These are phyloP conservation scores for Lepidurus packardi DNA, from an alignment of 1,140 invertebrate genomes.

Conservation along the genomic window DNA sequence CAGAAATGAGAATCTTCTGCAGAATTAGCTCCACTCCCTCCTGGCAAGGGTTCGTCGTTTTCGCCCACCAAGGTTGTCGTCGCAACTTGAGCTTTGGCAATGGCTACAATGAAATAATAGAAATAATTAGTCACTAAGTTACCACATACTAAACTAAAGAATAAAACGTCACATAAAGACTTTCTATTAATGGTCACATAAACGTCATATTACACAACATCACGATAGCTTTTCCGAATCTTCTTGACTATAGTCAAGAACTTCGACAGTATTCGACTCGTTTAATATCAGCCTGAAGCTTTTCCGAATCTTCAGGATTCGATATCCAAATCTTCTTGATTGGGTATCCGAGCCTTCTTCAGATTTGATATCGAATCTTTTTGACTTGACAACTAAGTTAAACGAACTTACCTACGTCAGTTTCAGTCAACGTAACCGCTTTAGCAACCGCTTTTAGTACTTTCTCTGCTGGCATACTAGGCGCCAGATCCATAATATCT, in stretches of 20 bases:
- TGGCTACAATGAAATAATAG: slow-evolving; percentile 44
- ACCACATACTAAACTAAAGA: no score
- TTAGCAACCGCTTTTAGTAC: slow-evolving; percentile 52
- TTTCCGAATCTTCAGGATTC: no score
- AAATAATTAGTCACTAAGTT: background rate
- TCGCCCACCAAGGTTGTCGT: slow-evolving; percentile 51
- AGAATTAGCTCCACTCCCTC: background rate
- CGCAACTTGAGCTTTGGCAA: slow-evolving; percentile 57
- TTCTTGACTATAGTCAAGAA: no score
- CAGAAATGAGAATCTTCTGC: slow-evolving; percentile 56
- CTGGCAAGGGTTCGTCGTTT: slow-evolving; percentile 52
- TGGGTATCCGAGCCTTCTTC: no score
- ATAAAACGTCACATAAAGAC: no score
- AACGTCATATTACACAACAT: no score
- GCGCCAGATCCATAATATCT: slow-evolving; percentile 68
- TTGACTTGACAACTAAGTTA: background rate
- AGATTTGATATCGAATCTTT: no score
- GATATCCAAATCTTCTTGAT: no score
- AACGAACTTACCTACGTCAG: slow-evolving; percentile 64
- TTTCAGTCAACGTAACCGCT: slow-evolving; percentile 75
- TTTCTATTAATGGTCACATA: no score
- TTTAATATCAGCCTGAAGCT: no score
- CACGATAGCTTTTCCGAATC: no score
- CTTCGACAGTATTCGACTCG: no score
- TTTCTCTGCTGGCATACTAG: slow-evolving; percentile 74